phyloP scores from a whole-genome alignment of 2,113 vertebrate species.

The Mesembrinibis cayennensis region DNA sequence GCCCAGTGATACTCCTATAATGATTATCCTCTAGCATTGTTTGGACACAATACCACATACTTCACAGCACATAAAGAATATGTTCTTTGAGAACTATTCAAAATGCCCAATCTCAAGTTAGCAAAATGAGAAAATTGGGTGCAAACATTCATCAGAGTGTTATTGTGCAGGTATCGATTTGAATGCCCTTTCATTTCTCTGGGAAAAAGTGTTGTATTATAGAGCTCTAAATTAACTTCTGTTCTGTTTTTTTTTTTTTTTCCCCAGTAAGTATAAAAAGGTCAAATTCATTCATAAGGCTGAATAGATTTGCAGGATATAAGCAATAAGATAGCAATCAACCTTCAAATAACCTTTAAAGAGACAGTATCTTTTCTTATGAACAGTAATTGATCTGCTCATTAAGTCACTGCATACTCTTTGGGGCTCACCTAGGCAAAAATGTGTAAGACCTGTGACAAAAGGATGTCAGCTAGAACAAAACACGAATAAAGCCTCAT shows the following conservation, averaged over 20 bases:
- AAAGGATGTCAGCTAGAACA: constrained; percentile 52
- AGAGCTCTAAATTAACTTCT: constrained; percentile 94
- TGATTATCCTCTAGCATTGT: constrained; percentile 95
- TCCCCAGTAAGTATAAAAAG: constrained; percentile 91
- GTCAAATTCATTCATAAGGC: constrained; percentile 98
- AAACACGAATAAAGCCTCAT: constrained; percentile 31
- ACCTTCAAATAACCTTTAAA: constrained; percentile 92
- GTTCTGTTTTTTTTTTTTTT: constrained; percentile 74
- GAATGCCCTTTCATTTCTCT: constrained; percentile 97
- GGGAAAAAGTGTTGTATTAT: constrained; percentile 85
- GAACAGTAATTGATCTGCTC: constrained; percentile 81
- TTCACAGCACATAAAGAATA: constrained; percentile 78
- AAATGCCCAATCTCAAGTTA: constrained; percentile 80
- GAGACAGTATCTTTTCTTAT: constrained; percentile 70
- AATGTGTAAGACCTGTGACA: not conserved
- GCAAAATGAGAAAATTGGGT: constrained; percentile 91
- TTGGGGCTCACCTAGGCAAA: constrained; percentile 69
- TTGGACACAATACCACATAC: constrained; percentile 86
- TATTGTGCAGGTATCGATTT: constrained; percentile 95
- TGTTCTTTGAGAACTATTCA: constrained; percentile 83
- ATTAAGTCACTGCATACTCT: constrained; percentile 69
- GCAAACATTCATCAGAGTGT: constrained; percentile 91
- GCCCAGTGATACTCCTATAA: constrained; percentile 91
- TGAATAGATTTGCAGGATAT: constrained; percentile 86
- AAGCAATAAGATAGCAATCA: constrained; percentile 88